Evolutionary conservation across 2,888 invertebrate species (phyloP), one percentile per base, ranked within the genome.

Genomic region (Pachydiplax longipennis): DNA sequence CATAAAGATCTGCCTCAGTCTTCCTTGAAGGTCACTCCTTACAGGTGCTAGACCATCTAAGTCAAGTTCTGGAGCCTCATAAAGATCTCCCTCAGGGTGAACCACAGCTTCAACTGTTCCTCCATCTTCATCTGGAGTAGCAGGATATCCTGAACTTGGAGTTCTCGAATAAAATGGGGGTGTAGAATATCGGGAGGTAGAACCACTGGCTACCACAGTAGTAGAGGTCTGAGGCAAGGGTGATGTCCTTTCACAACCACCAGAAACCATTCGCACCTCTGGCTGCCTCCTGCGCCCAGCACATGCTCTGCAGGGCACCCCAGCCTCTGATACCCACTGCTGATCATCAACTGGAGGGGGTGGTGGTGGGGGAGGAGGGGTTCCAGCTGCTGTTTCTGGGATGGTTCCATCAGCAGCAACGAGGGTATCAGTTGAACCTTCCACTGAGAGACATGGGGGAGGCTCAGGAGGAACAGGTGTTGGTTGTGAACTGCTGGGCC

Each of bases 1-100:
- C 91, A 96, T 95, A 92, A 97, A 96, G 93, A 98, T 97, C 94
- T 98, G 97, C 93, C 97, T 96, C 93, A 98, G 95, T 92, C 98
- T 94, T 92, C 96, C 96, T 94, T 97, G 97, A 92, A 97, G 95
- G 91, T 97, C 96, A 93, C 97, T 97, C 92, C 95, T 95, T 91
- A 96, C 95, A 80, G 96, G 96, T 91, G 97, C 95, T 93, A 98
- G 94, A 81, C 98, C 98, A 94, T 98, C 97, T 81, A 96, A 95
- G 92, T 96, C 97, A 90, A 96, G 93, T 61, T 91, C 87, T 37
- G 87, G 87, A n/a, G 87, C 58, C n/a, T 87, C 87, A 87, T 87
- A 87, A 10, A 87, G 40, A 35, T 87, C 87, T n/a, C 61, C 87
- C n/a, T 87, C 87, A 22, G 87, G 61, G n/a, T 58, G 87, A 4